Percentiles rank a stretch among this genome's conserved stretches.
Evolutionary conservation across 2,797 vertebrate genomes (phyloP).

Genomic region (Anomalospiza imberbis): DNA sequence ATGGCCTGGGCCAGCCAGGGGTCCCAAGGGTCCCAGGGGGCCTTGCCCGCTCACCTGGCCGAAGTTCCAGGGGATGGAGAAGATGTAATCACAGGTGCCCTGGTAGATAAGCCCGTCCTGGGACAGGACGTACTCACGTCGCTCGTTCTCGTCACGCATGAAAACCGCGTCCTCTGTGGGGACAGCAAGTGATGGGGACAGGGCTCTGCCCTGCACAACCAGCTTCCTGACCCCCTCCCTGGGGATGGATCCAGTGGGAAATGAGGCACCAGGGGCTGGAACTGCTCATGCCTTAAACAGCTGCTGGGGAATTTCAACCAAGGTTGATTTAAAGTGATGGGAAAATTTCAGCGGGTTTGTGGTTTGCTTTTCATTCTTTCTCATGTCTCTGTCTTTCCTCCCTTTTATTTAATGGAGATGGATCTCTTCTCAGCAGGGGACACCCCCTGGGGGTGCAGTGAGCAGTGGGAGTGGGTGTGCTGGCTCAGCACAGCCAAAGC

Average conservation of each 20-base stretch:
- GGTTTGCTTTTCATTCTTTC: neutral
- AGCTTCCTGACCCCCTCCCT: neutral
- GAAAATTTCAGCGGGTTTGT: neutral
- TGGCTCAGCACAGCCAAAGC: neutral
- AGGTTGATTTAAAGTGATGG: neutral
- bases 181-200: neutral
- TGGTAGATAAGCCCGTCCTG: constrained; percentile 91
- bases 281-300: neutral
- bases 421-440: neutral
- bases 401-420: neutral
- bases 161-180: constrained; percentile 85
- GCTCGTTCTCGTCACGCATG: constrained; percentile 76
- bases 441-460: neutral
- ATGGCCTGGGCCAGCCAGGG: fast-evolving
- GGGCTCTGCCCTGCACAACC: neutral
- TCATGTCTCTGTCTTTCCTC: neutral
- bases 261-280: neutral
- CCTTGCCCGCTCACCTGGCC: constrained; percentile 83
- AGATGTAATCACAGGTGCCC: constrained; percentile 75
- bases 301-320: neutral
- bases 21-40: neutral
- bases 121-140: constrained; percentile 84
- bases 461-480: neutral
- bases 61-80: constrained; percentile 86
- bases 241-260: neutral